Evolutionary conservation across 1,140 invertebrate genomes (phyloP).

Genomic region (Hyphantria cunea): DNA sequence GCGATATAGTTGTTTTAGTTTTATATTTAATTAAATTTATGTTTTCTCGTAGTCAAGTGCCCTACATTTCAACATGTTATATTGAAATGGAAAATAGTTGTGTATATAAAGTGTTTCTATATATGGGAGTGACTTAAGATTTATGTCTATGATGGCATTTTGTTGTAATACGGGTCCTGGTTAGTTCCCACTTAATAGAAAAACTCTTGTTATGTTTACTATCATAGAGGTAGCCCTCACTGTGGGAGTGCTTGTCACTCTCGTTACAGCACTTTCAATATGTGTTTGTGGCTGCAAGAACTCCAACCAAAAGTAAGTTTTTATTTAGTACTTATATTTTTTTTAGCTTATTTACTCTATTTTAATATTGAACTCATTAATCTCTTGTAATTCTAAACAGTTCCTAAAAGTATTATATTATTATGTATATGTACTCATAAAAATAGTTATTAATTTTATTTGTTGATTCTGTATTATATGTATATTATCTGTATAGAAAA

Average conservation of each 20-base stretch:
- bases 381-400: too few relatives aligned
- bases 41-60: constrained; percentile 47
- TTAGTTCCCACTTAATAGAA: constrained; percentile 47
- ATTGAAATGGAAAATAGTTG: constrained; percentile 75
- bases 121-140: constrained; percentile 67
- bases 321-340: constrained; percentile 3
- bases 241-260: constrained; percentile 66
- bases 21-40: too few relatives aligned
- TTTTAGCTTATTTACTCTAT: too few relatives aligned
- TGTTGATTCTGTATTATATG: too few relatives aligned
- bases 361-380: too few relatives aligned
- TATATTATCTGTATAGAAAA: too few relatives aligned
- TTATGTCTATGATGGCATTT: constrained; percentile 53
- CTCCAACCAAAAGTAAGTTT: constrained; percentile 78
- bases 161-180: constrained; percentile 19
- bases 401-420: too few relatives aligned
- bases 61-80: constrained; percentile 67
- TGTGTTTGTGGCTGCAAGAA: constrained; percentile 80
- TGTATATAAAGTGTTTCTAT: constrained; percentile 52
- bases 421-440: too few relatives aligned
- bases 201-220: constrained; percentile 71
- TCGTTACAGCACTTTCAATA: constrained; percentile 64
- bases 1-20: too few relatives aligned
- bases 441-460: too few relatives aligned
- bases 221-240: constrained; percentile 70